Conservation (phyloP, 2,888 invertebrate species). For the Pheosia tremula region DNA sequence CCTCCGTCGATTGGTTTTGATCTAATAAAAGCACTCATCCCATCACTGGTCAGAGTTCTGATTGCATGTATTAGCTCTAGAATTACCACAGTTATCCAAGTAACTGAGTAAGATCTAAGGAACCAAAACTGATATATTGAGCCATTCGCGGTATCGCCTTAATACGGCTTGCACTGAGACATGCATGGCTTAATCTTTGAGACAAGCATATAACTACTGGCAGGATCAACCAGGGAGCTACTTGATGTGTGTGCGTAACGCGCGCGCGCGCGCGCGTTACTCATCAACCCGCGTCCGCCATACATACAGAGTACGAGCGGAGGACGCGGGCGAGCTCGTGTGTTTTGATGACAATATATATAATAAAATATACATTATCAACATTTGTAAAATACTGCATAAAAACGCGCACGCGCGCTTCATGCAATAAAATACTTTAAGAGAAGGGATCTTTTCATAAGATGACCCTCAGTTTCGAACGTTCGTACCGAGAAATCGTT, state of each 20-base stretch:
- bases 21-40: conserved; percentile 67
- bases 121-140: conserved; percentile 86
- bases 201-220: conserved; percentile 87
- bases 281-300: neutral
- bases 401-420: too few relatives aligned
- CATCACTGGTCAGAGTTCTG: conserved; percentile 70
- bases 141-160: conserved; percentile 85
- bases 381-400: too few relatives aligned
- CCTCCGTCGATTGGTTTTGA: conserved; percentile 72
- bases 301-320: too few relatives aligned
- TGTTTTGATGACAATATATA: too few relatives aligned
- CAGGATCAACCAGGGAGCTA: conserved; percentile 82
- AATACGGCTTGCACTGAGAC: conserved; percentile 85
- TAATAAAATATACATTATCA: too few relatives aligned
- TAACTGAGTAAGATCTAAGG: conserved; percentile 57
- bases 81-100: conserved; percentile 86
- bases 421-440: too few relatives aligned
- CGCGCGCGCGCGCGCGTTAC: neutral
- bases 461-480: too few relatives aligned
- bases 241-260: neutral
- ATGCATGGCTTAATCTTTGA: conserved; percentile 85
- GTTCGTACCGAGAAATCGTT: too few relatives aligned
- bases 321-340: too few relatives aligned
- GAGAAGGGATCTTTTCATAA: too few relatives aligned
- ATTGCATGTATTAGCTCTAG: conserved; percentile 80